Conservation (phyloP, 92 coral and sea anemone species). For the Palythoa caribaeorum region DNA sequence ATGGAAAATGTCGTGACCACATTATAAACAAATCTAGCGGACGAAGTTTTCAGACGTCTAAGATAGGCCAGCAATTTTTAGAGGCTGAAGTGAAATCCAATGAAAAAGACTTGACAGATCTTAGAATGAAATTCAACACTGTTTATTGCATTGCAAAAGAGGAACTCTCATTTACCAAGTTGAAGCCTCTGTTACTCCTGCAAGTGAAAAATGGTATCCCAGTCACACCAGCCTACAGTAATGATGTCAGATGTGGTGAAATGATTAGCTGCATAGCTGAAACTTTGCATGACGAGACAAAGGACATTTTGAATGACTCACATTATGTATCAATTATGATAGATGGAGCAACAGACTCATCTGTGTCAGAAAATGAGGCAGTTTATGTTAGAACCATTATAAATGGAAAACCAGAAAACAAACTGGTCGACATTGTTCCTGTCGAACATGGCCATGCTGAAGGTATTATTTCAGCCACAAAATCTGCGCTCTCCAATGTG, state of each 20-base stretch:
- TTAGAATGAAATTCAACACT: conserved; percentile 18
- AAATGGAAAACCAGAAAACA: conserved; percentile 18
- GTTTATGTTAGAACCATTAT: background rate
- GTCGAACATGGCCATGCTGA: conserved; percentile 18
- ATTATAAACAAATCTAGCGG: background rate
- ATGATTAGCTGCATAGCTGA: background rate
- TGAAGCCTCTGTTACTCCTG: background rate
- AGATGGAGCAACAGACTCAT: conserved; percentile 22
- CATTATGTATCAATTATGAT: background rate
- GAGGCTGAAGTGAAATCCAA: background rate
- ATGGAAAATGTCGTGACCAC: background rate
- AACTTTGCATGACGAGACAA: background rate
- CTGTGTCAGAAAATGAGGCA: conserved; percentile 26
- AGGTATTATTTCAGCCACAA: background rate
- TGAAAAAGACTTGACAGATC: background rate
- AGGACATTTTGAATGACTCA: background rate
- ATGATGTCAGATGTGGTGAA: conserved; percentile 19
- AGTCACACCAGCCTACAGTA: conserved; percentile 1
- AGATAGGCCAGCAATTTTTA: background rate
- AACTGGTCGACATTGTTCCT: background rate
- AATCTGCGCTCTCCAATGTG: background rate
- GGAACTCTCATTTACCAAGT: background rate
- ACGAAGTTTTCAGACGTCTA: background rate
- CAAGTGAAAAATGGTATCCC: conserved; percentile 24
- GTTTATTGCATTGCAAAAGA: conserved; percentile 22